phyloP scores from a whole-genome alignment of 2,888 invertebrate genomes.

The Parthenolecanium corni region DNA sequence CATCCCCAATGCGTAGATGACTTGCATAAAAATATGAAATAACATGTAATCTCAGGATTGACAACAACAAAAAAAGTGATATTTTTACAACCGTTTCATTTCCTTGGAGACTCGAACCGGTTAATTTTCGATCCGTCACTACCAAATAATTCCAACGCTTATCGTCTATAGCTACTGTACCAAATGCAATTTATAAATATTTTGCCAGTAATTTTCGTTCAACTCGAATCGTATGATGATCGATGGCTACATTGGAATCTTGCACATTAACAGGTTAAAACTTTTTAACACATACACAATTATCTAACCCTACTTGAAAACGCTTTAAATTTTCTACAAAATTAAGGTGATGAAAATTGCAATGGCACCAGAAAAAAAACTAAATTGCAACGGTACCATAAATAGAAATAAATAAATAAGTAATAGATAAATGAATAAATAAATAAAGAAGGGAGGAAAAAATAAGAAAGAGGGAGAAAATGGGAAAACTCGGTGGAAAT shows the following conservation, averaged over 20 bases:
- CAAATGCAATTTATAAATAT: slow-evolving; percentile 18
- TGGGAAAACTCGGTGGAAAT: background rate
- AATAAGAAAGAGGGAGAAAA: background rate
- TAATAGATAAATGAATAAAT: too few species aligned
- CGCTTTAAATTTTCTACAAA: background rate
- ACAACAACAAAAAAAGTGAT: background rate
- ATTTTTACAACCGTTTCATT: background rate
- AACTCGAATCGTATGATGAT: slow-evolving; percentile 12
- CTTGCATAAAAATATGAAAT: background rate
- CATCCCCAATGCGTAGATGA: background rate
- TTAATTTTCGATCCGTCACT: slow-evolving; percentile 14
- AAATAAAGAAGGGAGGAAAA: too few species aligned
- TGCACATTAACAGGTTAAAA: background rate
- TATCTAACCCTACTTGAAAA: background rate
- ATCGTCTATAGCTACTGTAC: slow-evolving; percentile 7
- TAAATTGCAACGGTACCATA: background rate
- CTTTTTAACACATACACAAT: background rate
- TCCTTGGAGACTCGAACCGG: background rate
- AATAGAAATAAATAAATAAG: too few species aligned
- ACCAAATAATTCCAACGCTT: background rate
- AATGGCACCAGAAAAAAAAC: background rate
- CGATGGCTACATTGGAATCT: background rate
- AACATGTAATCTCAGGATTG: background rate
- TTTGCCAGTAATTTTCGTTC: slow-evolving; percentile 20
- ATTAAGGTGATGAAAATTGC: background rate